Evolutionary conservation across 30 jellyfish, hydroid and myxozoan genomes (phyloP).

Genomic region (Pelagia noctiluca): DNA sequence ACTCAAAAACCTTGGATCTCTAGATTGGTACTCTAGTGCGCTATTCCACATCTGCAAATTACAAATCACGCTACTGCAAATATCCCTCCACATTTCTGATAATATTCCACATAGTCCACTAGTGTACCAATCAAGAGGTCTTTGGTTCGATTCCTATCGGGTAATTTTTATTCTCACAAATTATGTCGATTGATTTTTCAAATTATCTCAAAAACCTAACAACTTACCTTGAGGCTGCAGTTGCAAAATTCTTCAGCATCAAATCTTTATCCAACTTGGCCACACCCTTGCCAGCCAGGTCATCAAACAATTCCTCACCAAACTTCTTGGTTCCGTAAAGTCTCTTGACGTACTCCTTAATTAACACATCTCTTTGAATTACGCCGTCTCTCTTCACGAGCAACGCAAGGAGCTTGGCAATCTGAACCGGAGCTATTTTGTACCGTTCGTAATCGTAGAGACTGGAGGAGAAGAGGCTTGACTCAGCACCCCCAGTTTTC

Average conservation of each 20-base stretch:
- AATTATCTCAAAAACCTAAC: not conserved
- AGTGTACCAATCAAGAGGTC: not conserved
- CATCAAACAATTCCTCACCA: conserved; percentile 14
- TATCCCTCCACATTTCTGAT: no score
- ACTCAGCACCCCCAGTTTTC: conserved; percentile 57
- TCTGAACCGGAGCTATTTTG: conserved; percentile 42
- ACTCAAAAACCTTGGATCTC: no score
- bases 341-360: conserved; percentile 31
- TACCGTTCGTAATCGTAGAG: conserved; percentile 69
- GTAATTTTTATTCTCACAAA: not conserved
- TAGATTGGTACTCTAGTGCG: no score
- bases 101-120: not conserved
- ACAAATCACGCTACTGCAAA: no score
- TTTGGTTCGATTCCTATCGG: not conserved
- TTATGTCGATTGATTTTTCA: not conserved
- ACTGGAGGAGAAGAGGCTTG: conserved; percentile 51
- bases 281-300: conserved; percentile 33
- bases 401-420: conserved; percentile 49
- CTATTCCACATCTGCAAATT: no score
- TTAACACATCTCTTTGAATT: conserved; percentile 20
- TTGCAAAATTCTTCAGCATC: conserved; percentile 32
- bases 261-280: conserved; percentile 21
- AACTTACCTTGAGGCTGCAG: conserved; percentile 32
- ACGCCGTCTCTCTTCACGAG: conserved; percentile 50
- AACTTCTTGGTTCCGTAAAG: conserved; percentile 50